Evolutionary conservation across 1,140 invertebrate species (phyloP).

Genomic region (Vollenhovia emeryi): DNA sequence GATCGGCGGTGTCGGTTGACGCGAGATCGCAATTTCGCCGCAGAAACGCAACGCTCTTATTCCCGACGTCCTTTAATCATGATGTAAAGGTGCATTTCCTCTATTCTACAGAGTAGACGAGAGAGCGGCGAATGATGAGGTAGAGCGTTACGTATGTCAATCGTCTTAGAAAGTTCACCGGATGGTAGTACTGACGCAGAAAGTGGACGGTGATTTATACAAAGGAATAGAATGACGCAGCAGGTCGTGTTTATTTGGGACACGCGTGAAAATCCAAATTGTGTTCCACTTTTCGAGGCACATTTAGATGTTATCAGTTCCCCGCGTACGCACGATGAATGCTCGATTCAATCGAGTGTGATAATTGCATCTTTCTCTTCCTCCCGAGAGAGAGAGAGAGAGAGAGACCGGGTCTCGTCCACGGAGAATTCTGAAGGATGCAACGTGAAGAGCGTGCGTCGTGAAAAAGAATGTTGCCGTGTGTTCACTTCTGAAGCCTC

Average conservation of each 20-base stretch:
- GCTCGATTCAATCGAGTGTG: not conserved
- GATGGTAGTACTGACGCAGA: not conserved
- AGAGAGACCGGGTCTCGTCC: not conserved
- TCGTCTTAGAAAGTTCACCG: constrained; percentile 43
- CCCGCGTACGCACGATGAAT: not conserved
- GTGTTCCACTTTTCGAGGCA: not conserved
- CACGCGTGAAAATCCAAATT: not conserved
- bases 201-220: constrained; percentile 11
- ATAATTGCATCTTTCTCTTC: not conserved
- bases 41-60: not conserved
- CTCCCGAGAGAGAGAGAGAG: no score
- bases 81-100: constrained; percentile 20
- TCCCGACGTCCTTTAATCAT: not conserved
- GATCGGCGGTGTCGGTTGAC: not conserved
- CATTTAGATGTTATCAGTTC: not conserved
- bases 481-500: not conserved
- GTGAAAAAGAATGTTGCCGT: not conserved
- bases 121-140: constrained; percentile 32
- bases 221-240: not conserved
- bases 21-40: not conserved
- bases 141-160: constrained; percentile 39
- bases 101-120: not conserved
- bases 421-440: not conserved
- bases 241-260: not conserved
- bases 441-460: not conserved